A percentile compares a stretch with the other conserved stretches of the same genome.
Evolutionary conservation across 30 jellyfish, hydroid and myxozoan species (phyloP).

Genomic region (Aurelia sp.): DNA sequence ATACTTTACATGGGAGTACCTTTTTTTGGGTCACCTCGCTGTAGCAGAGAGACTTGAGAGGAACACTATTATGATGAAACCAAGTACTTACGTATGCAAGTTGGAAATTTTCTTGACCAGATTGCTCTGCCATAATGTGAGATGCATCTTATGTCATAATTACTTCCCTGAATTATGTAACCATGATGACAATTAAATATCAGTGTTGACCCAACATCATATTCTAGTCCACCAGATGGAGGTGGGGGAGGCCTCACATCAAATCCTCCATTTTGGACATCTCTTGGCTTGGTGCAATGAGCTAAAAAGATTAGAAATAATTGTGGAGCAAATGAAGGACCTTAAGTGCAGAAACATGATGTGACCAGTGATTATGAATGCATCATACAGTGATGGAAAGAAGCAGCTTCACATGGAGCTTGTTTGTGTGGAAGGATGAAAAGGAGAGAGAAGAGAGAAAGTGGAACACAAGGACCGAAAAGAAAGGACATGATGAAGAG

Average conservation of each 20-base stretch:
- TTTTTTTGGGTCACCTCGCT: too few relatives aligned
- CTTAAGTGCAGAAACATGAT: too few relatives aligned
- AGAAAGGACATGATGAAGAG: too few relatives aligned
- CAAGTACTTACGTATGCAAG: slow-evolving; percentile 38
- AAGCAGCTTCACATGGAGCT: too few relatives aligned
- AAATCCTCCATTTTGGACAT: slow-evolving; percentile 17
- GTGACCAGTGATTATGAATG: not conserved
- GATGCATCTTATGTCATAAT: slow-evolving; percentile 2
- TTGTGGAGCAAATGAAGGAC: too few relatives aligned
- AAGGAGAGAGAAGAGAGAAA: too few relatives aligned
- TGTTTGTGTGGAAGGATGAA: too few relatives aligned
- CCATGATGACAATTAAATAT: slow-evolving; percentile 27
- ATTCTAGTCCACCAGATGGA: not conserved
- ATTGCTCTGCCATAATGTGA: slow-evolving; percentile 1
- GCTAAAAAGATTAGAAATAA: slow-evolving; percentile 8
- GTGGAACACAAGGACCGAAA: too few relatives aligned
- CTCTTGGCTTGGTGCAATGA: slow-evolving; percentile 27
- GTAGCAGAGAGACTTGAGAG: too few relatives aligned
- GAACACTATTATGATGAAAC: not conserved
- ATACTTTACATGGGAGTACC: too few relatives aligned
- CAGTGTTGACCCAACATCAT: slow-evolving; percentile 42
- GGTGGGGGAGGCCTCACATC: not conserved
- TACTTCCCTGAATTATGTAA: slow-evolving; percentile 13
- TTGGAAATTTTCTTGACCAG: slow-evolving; percentile 59
- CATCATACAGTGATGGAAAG: too few relatives aligned